Evolutionary conservation across 2,113 vertebrate species (phyloP), one percentile per base, ranked within the genome.

Genomic region (Lampris incognitus): DNA sequence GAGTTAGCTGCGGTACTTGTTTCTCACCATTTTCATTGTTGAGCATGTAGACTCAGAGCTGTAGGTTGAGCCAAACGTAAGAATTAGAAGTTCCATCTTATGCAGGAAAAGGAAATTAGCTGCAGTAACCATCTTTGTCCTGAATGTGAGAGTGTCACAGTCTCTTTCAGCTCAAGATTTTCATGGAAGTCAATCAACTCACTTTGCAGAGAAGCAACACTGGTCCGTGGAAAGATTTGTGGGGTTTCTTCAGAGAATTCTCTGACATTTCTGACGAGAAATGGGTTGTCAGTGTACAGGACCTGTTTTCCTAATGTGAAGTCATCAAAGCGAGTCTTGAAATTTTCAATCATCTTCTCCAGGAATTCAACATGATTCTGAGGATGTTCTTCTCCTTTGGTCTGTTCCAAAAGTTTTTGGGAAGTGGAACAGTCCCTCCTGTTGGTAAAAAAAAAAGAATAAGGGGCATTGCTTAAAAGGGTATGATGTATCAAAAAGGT

Each of bases 171-270:
- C 24, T 24, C 24, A 61, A 73, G 50, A 24, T 69, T 82, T 72
- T 79, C 68, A 48, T 79, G 57, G 11, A 77, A 63, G 44, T 67
- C 61, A 67, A 63, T 78, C 7, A 78, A 46, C 62, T 74, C 51
- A 38, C 9, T 48, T 75, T 82, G 79, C 37, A 72, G 63, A 66
- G 66, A 71, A 57, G 57, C 67, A 67, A 71, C 62, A 71, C 24
- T 56, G 7, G 57, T 64, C 73, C 63, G 77, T 73, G 63, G 52
- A 41, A 58, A 78, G 62, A 58, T 44, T 6, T 67, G 46, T 11
- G 42, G 37, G 24, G 71, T 24, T 24, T 24, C 24, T 24, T 24
- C 24, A 24, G 24, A 24, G 24, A 24, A 24, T 24, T 24, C 59
- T 66, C 11, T 4, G 7, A 77, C 36, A 64, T 65, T 65, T 54